Conservation (phyloP, 2,888 invertebrate genomes). For the Aphidoletes aphidimyza region DNA sequence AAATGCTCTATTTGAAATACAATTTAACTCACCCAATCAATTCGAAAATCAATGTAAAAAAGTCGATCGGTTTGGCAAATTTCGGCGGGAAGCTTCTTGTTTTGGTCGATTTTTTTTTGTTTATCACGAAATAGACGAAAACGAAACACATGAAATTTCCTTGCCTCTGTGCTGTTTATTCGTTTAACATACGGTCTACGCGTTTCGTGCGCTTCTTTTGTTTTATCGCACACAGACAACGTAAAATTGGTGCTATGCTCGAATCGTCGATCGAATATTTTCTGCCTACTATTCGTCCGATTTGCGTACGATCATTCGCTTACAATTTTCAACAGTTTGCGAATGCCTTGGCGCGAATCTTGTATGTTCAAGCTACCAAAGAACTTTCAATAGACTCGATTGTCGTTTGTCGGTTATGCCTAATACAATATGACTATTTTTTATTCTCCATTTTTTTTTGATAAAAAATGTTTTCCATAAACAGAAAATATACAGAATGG, state of each 20-base stretch:
- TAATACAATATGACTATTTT: too few relatives aligned
- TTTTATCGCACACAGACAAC: constrained; percentile 11
- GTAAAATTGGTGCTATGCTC: constrained; percentile 14
- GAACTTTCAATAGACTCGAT: too few relatives aligned
- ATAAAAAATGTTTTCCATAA: too few relatives aligned
- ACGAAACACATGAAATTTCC: neutral
- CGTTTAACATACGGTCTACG: neutral
- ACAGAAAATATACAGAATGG: too few relatives aligned
- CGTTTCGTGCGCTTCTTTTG: constrained; percentile 10
- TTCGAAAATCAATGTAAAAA: neutral
- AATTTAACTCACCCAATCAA: neutral
- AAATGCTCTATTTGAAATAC: too few relatives aligned
- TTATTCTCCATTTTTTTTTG: too few relatives aligned
- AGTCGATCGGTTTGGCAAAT: neutral
- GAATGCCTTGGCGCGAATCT: too few relatives aligned
- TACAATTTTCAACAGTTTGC: too few relatives aligned
- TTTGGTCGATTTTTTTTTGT: neutral
- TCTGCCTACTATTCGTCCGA: neutral
- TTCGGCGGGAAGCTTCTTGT: constrained; percentile 24
- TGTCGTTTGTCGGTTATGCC: too few relatives aligned
- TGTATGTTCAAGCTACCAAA: too few relatives aligned
- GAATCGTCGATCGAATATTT: neutral
- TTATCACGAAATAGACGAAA: constrained; percentile 13
- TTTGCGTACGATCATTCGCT: neutral
- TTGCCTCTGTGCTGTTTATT: neutral